These are phyloP conservation scores for Hydrozoanthus tunicans DNA, from an alignment of 64 coral and sea anemone genomes.

Conservation along the genomic window DNA sequence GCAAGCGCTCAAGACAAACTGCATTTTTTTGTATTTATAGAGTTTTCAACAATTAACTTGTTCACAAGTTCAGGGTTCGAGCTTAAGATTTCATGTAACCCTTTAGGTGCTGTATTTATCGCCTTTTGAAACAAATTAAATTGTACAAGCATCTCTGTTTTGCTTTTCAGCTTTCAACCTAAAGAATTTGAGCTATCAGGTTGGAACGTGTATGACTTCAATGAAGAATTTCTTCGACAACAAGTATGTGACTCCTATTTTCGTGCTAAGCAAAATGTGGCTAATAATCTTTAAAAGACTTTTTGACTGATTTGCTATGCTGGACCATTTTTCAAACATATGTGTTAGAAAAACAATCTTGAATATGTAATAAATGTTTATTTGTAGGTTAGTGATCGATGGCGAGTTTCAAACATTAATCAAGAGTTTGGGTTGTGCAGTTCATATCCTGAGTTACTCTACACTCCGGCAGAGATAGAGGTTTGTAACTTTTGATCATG, in stretches of 20 bases:
- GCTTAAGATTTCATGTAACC: too few species aligned
- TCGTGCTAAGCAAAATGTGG: not conserved
- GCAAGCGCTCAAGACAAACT: too few species aligned
- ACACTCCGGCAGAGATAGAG: conserved; percentile 73
- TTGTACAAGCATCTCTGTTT: too few species aligned
- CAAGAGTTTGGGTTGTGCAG: conserved; percentile 67
- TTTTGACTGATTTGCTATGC: too few species aligned
- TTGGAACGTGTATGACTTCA: conserved; percentile 82
- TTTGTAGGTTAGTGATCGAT: conserved; percentile 66
- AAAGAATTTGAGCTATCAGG: conserved; percentile 62
- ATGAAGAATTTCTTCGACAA: conserved; percentile 83
- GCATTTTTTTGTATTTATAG: too few species aligned
- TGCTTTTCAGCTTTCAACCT: conserved; percentile 24
- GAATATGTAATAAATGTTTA: not conserved
- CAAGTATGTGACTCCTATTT: conserved; percentile 43
- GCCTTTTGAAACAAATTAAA: too few species aligned
- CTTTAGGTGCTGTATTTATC: too few species aligned
- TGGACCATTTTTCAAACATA: too few species aligned
- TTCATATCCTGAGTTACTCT: conserved; percentile 82
- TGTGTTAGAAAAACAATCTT: too few species aligned
- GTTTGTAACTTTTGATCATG: conserved; percentile 16
- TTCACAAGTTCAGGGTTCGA: too few species aligned
- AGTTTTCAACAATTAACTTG: too few species aligned
- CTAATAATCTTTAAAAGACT: too few species aligned
- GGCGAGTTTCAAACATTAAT: conserved; percentile 75